Conservation (phyloP, 2,797 vertebrate genomes). For the Dryobates pubescens region DNA sequence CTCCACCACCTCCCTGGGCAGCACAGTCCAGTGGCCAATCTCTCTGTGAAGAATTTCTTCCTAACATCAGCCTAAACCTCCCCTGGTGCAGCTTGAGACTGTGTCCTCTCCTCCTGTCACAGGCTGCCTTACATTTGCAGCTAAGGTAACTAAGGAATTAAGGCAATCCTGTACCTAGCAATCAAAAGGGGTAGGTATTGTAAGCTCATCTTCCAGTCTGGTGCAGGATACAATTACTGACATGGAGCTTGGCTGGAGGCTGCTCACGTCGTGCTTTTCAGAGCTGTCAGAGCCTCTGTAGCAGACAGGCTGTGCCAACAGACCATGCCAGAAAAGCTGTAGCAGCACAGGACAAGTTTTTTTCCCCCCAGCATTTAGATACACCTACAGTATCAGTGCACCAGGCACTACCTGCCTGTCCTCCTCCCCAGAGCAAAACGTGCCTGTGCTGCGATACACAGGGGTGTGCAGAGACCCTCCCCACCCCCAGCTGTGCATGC, state of each 20-base stretch:
- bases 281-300: slow-evolving; percentile 3
- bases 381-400: not conserved
- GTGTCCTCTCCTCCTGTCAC: too few relatives aligned
- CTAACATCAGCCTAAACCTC: too few relatives aligned
- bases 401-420: not conserved
- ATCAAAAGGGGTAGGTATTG: not conserved
- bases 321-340: not conserved
- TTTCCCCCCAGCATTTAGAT: not conserved
- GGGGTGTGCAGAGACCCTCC: not conserved
- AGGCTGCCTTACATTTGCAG: not conserved
- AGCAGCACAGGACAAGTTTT: not conserved
- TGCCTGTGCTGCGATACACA: fast-evolving
- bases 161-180: not conserved
- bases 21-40: too few relatives aligned
- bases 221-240: not conserved
- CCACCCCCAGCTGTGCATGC: not conserved
- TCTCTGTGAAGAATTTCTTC: too few relatives aligned
- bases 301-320: not conserved
- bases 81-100: too few relatives aligned
- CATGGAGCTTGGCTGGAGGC: not conserved
- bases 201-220: not conserved
- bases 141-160: not conserved
- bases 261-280: not conserved
- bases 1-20: too few relatives aligned
- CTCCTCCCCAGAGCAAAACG: not conserved